Evolutionary conservation across 2,797 vertebrate species (phyloP).

Genomic region (Rhabdophis nuchalis): DNA sequence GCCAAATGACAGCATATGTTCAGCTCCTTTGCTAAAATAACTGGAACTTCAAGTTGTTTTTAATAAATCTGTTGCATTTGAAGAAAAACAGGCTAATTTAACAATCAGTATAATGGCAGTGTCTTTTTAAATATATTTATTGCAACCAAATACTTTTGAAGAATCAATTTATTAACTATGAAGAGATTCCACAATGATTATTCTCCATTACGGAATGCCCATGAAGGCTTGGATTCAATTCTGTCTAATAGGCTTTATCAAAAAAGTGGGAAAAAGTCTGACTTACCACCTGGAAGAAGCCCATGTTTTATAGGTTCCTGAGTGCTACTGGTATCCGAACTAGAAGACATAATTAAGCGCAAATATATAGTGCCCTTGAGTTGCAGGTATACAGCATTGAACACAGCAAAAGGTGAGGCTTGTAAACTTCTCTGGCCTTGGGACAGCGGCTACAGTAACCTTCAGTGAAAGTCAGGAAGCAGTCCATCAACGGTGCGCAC

Average conservation of each 20-base stretch:
- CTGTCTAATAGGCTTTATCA: constrained; percentile 16
- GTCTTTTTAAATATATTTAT: not conserved
- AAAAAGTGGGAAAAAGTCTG: constrained; percentile 54
- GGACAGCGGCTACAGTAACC: constrained; percentile 55
- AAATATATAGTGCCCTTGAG: constrained; percentile 55
- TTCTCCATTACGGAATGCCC: not conserved
- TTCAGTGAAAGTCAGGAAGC: constrained; percentile 72
- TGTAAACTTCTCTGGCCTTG: constrained; percentile 70
- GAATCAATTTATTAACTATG: constrained; percentile 4
- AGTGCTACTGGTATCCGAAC: constrained; percentile 64
- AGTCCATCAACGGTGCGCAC: constrained; percentile 51
- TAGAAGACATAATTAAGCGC: constrained; percentile 71
- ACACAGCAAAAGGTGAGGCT: constrained; percentile 58
- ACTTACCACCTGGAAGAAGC: constrained; percentile 71
- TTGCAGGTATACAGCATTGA: constrained; percentile 69
- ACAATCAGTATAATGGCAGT: constrained; percentile 18
- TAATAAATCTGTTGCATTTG: constrained; percentile 16
- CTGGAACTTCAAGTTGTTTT: not conserved
- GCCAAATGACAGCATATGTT: not conserved
- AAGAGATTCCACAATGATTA: not conserved
- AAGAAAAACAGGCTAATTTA: constrained; percentile 17
- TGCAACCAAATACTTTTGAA: not conserved
- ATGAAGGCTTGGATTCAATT: constrained; percentile 5
- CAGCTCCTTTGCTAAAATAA: not conserved
- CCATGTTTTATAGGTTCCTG: constrained; percentile 70